Evolutionary conservation across 2,113 vertebrate genomes (phyloP), one percentile per base, ranked within the genome.

Genomic region (Theropithecus gelada): DNA sequence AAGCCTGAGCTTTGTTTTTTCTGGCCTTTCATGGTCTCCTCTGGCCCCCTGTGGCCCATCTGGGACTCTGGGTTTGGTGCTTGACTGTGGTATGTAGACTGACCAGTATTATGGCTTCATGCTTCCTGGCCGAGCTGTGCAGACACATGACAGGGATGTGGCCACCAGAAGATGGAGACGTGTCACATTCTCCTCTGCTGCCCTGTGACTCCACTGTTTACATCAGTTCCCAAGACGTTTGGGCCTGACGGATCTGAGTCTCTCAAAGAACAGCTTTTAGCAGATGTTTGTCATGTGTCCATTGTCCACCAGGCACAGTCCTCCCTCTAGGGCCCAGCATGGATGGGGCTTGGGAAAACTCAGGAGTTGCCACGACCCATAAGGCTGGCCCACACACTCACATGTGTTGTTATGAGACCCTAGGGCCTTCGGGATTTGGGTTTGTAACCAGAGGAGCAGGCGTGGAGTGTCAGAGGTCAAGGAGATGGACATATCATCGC

Each of bases 381-480:
- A 43, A 76, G 40, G 8, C 43, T 70, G 38, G 11, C 9, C 80
- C 32, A n/a, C 7, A 0, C 2, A 27, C 1, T 70, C 57, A 0
- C 70, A 3, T 0, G 1, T 35, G 18, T 79, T 14, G 1, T n/a
- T 50, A 40, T 25, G 50, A 68, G 82, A 43, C 25, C 40, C 80
- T 23, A 35, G 10, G 40, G 66, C 52, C 30, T 5, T 57, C 0
- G 2, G 35, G 76, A 86, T 55, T 93, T 84, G 88, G 27, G 20
- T 90, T 16, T 18, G 68, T 18, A 27, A 17, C 11, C 2, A n/a
- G 66, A 76, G 52, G 84, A 79, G 59, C 27, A 27, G 92, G 17
- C 0, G 59, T 72, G 92, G 61, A 10, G 82, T 84, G 12, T 76
- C 95, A 93, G 92, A 98, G 98, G 98, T 96, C 14, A 61, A 68